Conservation (phyloP, 2,888 invertebrate genomes). For the Podotricha telesiphe region DNA sequence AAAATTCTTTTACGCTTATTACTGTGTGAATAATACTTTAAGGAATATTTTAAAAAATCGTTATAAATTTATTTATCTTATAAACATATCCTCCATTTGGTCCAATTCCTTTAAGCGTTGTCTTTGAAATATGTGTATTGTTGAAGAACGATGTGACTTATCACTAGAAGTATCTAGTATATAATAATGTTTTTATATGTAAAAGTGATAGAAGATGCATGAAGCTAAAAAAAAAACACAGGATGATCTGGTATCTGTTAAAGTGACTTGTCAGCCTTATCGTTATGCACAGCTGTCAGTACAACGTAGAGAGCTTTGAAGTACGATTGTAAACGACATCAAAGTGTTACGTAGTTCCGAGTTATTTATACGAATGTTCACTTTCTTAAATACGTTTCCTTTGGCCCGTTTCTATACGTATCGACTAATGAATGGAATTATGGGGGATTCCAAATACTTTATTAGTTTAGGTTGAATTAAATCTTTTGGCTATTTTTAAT, state of each 20-base stretch:
- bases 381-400: constrained; percentile 26
- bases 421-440: constrained; percentile 37
- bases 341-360: constrained; percentile 19
- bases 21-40: no score
- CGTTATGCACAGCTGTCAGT: constrained; percentile 6
- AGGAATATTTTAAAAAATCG: no score
- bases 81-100: no score
- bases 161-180: no score
- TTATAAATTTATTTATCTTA: no score
- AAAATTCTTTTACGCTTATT: no score
- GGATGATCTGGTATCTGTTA: background rate
- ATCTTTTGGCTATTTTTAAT: background rate
- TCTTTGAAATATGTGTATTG: no score
- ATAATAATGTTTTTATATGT: no score
- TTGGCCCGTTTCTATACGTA: constrained; percentile 31
- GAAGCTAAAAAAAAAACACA: background rate
- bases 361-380: constrained; percentile 24
- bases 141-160: no score
- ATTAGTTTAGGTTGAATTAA: background rate
- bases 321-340: constrained; percentile 26
- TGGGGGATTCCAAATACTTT: constrained; percentile 4
- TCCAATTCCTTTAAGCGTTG: no score
- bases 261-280: constrained; percentile 6
- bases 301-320: constrained; percentile 3
- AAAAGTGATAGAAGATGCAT: no score